Percentiles rank a stretch among this genome's conserved stretches.
These are phyloP conservation scores for Chelmon rostratus DNA, from an alignment of 2,797 vertebrate genomes.

Conservation along the genomic window DNA sequence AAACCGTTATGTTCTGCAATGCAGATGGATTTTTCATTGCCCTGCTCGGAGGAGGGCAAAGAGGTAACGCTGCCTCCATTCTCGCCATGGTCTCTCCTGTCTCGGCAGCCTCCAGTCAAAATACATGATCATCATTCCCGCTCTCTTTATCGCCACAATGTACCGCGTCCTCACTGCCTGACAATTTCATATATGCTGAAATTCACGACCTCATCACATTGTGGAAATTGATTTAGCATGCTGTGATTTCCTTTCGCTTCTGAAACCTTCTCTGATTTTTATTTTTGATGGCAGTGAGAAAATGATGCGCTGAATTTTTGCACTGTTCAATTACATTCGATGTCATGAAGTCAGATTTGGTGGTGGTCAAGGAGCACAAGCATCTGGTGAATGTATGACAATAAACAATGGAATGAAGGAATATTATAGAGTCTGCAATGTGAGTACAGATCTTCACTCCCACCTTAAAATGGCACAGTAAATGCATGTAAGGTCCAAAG, in stretches of 20 bases:
- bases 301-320: constrained; percentile 63
- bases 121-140: constrained; percentile 80
- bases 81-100: constrained; percentile 72
- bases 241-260: constrained; percentile 74
- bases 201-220: constrained; percentile 85
- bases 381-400: constrained; percentile 46
- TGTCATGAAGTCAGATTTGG: constrained; percentile 68
- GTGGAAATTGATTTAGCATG: constrained; percentile 84
- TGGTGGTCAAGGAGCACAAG: constrained; percentile 56
- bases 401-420: constrained; percentile 56
- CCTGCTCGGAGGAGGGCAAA: constrained; percentile 73
- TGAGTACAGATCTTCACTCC: constrained; percentile 46
- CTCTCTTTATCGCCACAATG: constrained; percentile 76
- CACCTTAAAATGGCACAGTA: constrained; percentile 53
- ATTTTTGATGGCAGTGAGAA: constrained; percentile 70
- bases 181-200: constrained; percentile 79
- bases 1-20: constrained; percentile 80
- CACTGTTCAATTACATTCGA: constrained; percentile 68
- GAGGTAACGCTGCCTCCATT: constrained; percentile 73
- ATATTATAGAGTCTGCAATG: constrained; percentile 41
- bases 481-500: constrained; percentile 49
- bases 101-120: constrained; percentile 78
- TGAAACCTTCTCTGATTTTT: constrained; percentile 71
- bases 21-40: constrained; percentile 83
- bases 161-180: constrained; percentile 66